These are phyloP conservation scores for Diorhabda carinulata DNA, from an alignment of 1,140 invertebrate genomes.

Conservation along the genomic window DNA sequence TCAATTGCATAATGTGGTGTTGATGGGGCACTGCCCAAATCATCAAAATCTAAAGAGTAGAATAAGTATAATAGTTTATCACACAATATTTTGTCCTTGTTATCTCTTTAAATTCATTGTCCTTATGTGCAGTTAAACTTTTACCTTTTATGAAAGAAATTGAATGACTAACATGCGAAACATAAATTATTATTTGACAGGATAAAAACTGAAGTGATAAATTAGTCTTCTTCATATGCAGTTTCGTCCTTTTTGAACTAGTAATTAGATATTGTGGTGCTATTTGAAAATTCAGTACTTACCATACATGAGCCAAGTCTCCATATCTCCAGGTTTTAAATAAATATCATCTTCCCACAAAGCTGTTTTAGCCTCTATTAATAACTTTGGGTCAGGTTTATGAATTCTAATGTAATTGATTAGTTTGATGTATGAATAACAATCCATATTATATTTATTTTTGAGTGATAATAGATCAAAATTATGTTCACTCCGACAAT, in stretches of 20 bases:
- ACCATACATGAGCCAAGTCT: constrained; percentile 83
- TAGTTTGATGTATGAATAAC: constrained; percentile 81
- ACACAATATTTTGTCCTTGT: too few species aligned
- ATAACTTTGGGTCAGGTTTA: constrained; percentile 55
- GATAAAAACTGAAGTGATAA: too few species aligned
- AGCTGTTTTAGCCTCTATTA: constrained; percentile 52
- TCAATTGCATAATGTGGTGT: constrained; percentile 47
- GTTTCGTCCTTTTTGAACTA: too few species aligned
- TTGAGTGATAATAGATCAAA: constrained; percentile 69
- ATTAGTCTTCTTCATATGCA: too few species aligned
- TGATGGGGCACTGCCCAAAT: constrained; percentile 45
- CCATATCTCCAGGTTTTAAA: constrained; percentile 74
- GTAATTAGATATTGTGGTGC: too few species aligned
- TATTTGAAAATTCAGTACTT: constrained; percentile 40
- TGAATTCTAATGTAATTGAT: constrained; percentile 79
- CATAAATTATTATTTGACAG: too few species aligned
- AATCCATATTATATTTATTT: constrained; percentile 70
- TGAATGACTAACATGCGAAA: too few species aligned
- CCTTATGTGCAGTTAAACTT: too few species aligned
- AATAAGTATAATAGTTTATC: background rate
- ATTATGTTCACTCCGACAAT: constrained; percentile 59
- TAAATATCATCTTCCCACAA: constrained; percentile 75
- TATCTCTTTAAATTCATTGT: too few species aligned
- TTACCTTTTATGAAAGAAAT: too few species aligned
- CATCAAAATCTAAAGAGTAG: constrained; percentile 44